Conservation (phyloP, 2,888 invertebrate genomes). For the Siphlonurus alternatus region DNA sequence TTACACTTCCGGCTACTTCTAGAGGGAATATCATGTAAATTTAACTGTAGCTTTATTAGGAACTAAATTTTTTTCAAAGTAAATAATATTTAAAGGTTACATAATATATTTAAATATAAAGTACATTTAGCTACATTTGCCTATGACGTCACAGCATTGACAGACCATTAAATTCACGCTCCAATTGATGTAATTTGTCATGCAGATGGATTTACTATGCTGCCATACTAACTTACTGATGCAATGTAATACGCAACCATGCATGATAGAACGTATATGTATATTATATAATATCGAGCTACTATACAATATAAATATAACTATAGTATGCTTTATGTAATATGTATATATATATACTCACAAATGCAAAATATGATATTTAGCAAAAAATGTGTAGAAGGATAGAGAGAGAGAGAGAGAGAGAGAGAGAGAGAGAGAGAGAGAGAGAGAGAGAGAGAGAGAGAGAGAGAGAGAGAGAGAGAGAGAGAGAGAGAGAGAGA, state of each 20-base stretch:
- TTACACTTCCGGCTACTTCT: too few species aligned
- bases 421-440: not conserved
- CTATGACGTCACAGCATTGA: not conserved
- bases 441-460: not conserved
- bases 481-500: not conserved
- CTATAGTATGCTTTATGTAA: not conserved
- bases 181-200: not conserved
- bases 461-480: not conserved
- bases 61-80: too few species aligned
- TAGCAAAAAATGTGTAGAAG: not conserved
- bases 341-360: not conserved
- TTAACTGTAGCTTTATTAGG: too few species aligned
- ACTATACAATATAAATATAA: not conserved
- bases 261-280: not conserved
- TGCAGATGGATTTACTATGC: not conserved
- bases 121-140: not conserved
- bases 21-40: too few species aligned
- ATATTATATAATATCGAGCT: not conserved
- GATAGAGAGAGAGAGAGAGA: not conserved
- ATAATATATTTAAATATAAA: not conserved
- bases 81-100: too few species aligned
- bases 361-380: not conserved
- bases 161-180: not conserved
- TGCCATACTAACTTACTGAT: not conserved
- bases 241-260: not conserved